phyloP scores from a whole-genome alignment of 1,140 invertebrate species.

The Drosophila nebulosa region DNA sequence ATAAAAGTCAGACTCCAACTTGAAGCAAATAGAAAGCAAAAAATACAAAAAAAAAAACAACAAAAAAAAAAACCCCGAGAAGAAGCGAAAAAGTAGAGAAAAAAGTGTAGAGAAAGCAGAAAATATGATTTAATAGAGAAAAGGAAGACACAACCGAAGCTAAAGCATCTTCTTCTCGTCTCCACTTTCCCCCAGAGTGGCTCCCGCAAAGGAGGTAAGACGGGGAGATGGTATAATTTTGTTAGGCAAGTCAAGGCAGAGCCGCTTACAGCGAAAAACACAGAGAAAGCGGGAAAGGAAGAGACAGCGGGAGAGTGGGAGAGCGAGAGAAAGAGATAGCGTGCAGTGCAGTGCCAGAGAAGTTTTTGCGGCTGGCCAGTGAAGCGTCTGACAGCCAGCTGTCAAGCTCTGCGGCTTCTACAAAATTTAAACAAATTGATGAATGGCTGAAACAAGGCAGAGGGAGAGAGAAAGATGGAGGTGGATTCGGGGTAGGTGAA shows the following conservation, averaged over 20 bases:
- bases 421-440: slow-evolving; percentile 62
- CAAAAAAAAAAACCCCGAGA: too few species aligned
- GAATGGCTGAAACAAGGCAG: slow-evolving; percentile 18
- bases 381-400: slow-evolving; percentile 45
- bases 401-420: slow-evolving; percentile 52
- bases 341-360: slow-evolving; percentile 3
- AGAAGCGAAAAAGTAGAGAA: slow-evolving; percentile 37
- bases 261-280: too few species aligned
- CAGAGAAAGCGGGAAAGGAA: not conserved
- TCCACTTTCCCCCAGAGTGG: not conserved
- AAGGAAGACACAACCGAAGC: slow-evolving; percentile 23
- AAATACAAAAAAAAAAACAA: slow-evolving; percentile 44
- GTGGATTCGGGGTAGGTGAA: not conserved
- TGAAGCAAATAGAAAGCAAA: slow-evolving; percentile 8
- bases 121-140: slow-evolving; percentile 63
- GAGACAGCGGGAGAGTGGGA: not conserved
- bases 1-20: slow-evolving; percentile 44
- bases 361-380: slow-evolving; percentile 48
- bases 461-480: not conserved
- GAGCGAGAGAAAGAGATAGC: not conserved
- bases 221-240: slow-evolving; percentile 31
- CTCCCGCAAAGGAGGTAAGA: slow-evolving; percentile 1
- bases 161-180: not conserved
- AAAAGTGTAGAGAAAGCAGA: slow-evolving; percentile 21
- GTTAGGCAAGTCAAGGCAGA: slow-evolving; percentile 34